These are phyloP conservation scores for Sander lucioperca DNA, from an alignment of 2,113 vertebrate genomes.

Conservation along the genomic window DNA sequence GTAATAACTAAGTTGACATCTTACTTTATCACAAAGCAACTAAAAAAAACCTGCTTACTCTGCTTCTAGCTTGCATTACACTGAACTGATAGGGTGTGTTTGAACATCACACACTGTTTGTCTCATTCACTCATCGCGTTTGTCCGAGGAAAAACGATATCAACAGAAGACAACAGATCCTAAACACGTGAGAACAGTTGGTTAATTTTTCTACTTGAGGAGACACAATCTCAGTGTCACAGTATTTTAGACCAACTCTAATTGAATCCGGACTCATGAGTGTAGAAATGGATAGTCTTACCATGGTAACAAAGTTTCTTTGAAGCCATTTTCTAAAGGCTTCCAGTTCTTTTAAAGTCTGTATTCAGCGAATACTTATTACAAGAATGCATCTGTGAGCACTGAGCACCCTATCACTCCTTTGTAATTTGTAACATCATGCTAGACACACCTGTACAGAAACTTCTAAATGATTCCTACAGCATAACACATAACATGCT, in stretches of 20 bases:
- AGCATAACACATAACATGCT: slow-evolving; percentile 39
- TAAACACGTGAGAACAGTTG: slow-evolving; percentile 23
- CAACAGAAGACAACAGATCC: neutral
- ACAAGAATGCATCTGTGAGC: slow-evolving; percentile 62
- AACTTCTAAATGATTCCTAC: neutral
- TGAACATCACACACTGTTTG: slow-evolving; percentile 48
- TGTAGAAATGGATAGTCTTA: slow-evolving; percentile 49
- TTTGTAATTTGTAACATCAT: slow-evolving; percentile 70
- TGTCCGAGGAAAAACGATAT: neutral
- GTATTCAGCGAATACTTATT: slow-evolving; percentile 37
- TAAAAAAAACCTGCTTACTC: slow-evolving; percentile 34
- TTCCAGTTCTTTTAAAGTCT: slow-evolving; percentile 56
- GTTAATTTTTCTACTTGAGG: slow-evolving; percentile 44
- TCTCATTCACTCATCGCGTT: slow-evolving; percentile 9
- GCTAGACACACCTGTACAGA: slow-evolving; percentile 51
- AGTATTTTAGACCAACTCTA: slow-evolving; percentile 51
- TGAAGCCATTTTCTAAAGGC: slow-evolving; percentile 59
- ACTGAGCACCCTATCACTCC: slow-evolving; percentile 83
- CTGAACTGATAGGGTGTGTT: slow-evolving; percentile 81
- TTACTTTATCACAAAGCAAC: slow-evolving; percentile 23
- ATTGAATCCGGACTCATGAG: slow-evolving; percentile 63
- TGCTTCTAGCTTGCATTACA: slow-evolving; percentile 73
- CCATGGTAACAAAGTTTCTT: slow-evolving; percentile 69
- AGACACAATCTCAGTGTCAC: slow-evolving; percentile 37
- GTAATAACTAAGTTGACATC: slow-evolving; percentile 19